Percentiles rank a stretch among this genome's conserved stretches.
These are phyloP conservation scores for Hylaea fasciaria DNA, from an alignment of 2,888 invertebrate species.

Conservation along the genomic window DNA sequence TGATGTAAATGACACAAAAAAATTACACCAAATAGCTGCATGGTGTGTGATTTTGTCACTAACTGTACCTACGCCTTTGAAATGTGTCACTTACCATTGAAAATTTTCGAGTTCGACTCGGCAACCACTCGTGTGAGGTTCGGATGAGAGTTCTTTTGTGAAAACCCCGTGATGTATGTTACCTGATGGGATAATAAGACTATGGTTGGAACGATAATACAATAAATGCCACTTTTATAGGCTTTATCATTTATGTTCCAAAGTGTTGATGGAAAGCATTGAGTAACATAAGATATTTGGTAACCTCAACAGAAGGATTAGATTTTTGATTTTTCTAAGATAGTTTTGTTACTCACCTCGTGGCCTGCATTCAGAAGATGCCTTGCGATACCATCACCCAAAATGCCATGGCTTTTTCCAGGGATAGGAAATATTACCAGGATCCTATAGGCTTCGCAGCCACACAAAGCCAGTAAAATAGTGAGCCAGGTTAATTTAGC, in stretches of 20 bases:
- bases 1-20: neutral
- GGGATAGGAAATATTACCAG: conserved; percentile 56
- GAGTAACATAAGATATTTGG: no score
- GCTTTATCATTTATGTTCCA: no score
- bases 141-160: conserved; percentile 40
- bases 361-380: conserved; percentile 61
- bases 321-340: neutral
- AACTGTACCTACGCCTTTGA: no score
- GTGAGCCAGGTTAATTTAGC: conserved; percentile 10
- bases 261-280: no score
- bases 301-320: no score
- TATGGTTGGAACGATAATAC: no score
- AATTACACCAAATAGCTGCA: neutral
- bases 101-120: conserved; percentile 37
- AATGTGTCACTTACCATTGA: conserved; percentile 44
- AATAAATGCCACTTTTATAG: no score
- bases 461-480: conserved; percentile 16
- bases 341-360: conserved; percentile 48
- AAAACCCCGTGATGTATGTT: conserved; percentile 54
- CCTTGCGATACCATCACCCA: conserved; percentile 56
- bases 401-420: conserved; percentile 57
- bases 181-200: conserved; percentile 49
- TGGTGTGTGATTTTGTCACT: neutral
- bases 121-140: conserved; percentile 53
- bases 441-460: conserved; percentile 51